Evolutionary conservation across 2,888 invertebrate genomes (phyloP).

Genomic region (Hofmannophila pseudospretella): DNA sequence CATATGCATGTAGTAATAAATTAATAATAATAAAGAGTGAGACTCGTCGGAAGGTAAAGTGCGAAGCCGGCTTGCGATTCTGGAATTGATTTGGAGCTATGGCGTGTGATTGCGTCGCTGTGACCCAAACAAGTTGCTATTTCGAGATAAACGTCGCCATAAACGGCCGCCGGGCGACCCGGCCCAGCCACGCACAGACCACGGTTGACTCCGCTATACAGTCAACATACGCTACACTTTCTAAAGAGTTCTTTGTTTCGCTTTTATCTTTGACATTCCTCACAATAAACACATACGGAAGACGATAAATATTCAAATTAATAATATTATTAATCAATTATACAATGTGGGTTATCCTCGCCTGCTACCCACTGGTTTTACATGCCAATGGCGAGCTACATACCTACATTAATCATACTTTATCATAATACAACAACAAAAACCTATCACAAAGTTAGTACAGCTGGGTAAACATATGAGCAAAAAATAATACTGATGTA

Average conservation of each 20-base stretch:
- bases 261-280: background rate
- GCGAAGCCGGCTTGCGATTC: slow-evolving; percentile 36
- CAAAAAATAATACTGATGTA: slow-evolving; percentile 7
- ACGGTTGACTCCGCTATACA: slow-evolving; percentile 16
- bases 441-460: slow-evolving; percentile 27
- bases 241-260: slow-evolving; percentile 43
- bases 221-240: slow-evolving; percentile 36
- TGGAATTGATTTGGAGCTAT: slow-evolving; percentile 56
- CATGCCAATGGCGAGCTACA: background rate
- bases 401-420: background rate
- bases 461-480: slow-evolving; percentile 21
- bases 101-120: slow-evolving; percentile 62
- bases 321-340: slow-evolving; percentile 17
- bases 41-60: slow-evolving; percentile 7
- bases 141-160: slow-evolving; percentile 73
- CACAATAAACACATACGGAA: slow-evolving; percentile 25
- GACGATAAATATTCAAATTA: slow-evolving; percentile 36
- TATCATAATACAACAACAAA: slow-evolving; percentile 24
- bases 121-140: slow-evolving; percentile 74
- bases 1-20: slow-evolving; percentile 8
- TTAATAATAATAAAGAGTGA: too few species aligned
- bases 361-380: slow-evolving; percentile 28
- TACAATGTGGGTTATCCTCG: slow-evolving; percentile 24
- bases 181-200: slow-evolving; percentile 8
- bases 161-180: slow-evolving; percentile 56